Evolutionary conservation across 1,140 invertebrate species (phyloP).

Genomic region (Drosophila bipectinata): DNA sequence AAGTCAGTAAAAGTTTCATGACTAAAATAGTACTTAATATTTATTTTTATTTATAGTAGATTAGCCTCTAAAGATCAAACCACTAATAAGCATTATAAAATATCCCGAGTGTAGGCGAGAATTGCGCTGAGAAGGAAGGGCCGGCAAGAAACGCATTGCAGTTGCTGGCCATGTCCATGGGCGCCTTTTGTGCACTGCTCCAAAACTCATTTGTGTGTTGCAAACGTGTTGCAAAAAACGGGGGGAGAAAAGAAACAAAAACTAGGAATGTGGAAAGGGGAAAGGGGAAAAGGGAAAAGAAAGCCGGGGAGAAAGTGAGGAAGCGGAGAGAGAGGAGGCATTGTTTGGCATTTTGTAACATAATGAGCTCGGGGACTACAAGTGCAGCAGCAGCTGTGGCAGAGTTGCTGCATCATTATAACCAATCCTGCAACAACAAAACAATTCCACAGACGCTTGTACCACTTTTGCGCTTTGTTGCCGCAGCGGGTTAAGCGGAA

Average conservation of each 20-base stretch:
- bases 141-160: constrained; percentile 57
- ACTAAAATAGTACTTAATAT: no score
- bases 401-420: constrained; percentile 51
- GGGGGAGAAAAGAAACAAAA: background rate
- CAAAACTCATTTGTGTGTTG: constrained; percentile 71
- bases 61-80: background rate
- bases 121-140: constrained; percentile 4
- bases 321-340: constrained; percentile 38
- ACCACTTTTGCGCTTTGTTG: constrained; percentile 80
- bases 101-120: background rate
- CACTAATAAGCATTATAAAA: background rate
- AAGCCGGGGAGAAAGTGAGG: constrained; percentile 6
- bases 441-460: constrained; percentile 79
- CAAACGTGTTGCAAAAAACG: constrained; percentile 16
- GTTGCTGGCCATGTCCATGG: constrained; percentile 62
- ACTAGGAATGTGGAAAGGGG: constrained; percentile 5
- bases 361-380: constrained; percentile 82
- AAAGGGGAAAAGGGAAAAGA: background rate
- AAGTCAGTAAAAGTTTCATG: no score
- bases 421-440: constrained; percentile 51
- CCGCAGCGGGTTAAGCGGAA: constrained; percentile 74
- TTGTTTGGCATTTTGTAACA: constrained; percentile 82
- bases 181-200: constrained; percentile 66
- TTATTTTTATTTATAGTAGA: background rate
- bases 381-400: constrained; percentile 57